Evolutionary conservation across 1,140 invertebrate species (phyloP).

Genomic region (Ctenoplectra terminalis): DNA sequence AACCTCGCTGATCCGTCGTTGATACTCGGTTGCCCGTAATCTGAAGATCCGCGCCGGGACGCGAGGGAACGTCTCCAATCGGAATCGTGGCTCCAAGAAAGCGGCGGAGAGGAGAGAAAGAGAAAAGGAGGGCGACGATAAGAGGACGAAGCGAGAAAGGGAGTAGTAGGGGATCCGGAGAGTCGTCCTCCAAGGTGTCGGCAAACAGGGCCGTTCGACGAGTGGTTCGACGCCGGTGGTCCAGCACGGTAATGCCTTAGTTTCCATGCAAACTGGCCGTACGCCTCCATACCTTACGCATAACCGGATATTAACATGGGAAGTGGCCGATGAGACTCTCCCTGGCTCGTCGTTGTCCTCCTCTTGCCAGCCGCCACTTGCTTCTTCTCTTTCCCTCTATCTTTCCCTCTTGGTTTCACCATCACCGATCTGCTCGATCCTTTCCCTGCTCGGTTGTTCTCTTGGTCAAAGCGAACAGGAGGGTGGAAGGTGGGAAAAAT

Average conservation of each 20-base stretch:
- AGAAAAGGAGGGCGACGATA: constrained; percentile 33
- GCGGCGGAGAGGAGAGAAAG: constrained; percentile 24
- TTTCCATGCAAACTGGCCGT: constrained; percentile 81
- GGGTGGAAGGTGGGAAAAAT: constrained; percentile 53
- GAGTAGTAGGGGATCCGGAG: constrained; percentile 51
- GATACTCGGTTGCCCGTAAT: constrained; percentile 63
- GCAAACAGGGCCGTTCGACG: constrained; percentile 79
- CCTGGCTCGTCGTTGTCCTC: constrained; percentile 45
- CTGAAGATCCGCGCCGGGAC: constrained; percentile 71
- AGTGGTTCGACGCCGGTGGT: constrained; percentile 81
- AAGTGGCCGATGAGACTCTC: constrained; percentile 76
- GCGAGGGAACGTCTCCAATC: constrained; percentile 59
- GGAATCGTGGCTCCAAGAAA: constrained; percentile 69
- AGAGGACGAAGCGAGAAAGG: constrained; percentile 47
- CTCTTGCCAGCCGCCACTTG: constrained; percentile 19
- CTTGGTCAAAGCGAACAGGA: background rate
- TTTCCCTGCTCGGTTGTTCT: background rate
- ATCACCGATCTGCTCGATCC: background rate
- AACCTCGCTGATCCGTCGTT: constrained; percentile 59
- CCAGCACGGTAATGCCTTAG: constrained; percentile 79
- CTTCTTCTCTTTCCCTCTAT: background rate
- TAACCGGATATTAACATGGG: constrained; percentile 82
- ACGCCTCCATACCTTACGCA: constrained; percentile 81
- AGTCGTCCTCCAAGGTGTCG: constrained; percentile 76
- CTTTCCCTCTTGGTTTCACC: background rate